phyloP scores from a whole-genome alignment of 2,888 invertebrate species.

The Isoperla grammatica region DNA sequence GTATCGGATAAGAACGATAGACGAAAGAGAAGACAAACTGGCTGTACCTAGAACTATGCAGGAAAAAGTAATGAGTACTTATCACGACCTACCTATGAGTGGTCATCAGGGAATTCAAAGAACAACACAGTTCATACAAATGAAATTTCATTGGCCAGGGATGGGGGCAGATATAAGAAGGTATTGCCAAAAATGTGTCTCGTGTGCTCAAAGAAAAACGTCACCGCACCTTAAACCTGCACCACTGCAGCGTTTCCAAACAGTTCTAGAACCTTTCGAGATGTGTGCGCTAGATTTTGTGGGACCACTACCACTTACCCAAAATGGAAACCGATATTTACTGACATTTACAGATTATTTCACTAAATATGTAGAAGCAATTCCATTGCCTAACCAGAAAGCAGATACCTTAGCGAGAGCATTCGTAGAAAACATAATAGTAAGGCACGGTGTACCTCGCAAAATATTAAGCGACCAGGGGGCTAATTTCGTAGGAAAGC shows the following conservation, averaged over 20 bases:
- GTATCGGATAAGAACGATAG: too few species aligned
- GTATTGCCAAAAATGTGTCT: too few species aligned
- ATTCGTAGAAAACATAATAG: not conserved
- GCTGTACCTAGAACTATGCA: too few species aligned
- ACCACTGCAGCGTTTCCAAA: constrained; percentile 1
- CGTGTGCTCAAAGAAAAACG: not conserved
- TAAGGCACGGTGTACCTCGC: not conserved
- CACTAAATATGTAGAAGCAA: not conserved
- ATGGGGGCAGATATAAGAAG: too few species aligned
- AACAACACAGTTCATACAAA: too few species aligned
- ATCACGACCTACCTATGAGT: too few species aligned
- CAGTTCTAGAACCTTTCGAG: too few species aligned
- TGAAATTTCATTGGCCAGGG: too few species aligned
- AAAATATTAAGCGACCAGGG: not conserved
- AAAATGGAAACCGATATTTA: not conserved
- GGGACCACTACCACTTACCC: not conserved
- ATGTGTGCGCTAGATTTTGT: not conserved
- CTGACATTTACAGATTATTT: not conserved
- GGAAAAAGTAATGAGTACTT: too few species aligned
- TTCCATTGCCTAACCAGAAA: not conserved
- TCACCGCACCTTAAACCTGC: not conserved
- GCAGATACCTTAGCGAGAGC: not conserved
- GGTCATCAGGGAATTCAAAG: too few species aligned
- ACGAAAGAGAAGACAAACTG: too few species aligned
- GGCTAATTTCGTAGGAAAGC: not conserved